Evolutionary conservation across 2,113 vertebrate species (phyloP).

Genomic region (Lutjanus erythropterus): DNA sequence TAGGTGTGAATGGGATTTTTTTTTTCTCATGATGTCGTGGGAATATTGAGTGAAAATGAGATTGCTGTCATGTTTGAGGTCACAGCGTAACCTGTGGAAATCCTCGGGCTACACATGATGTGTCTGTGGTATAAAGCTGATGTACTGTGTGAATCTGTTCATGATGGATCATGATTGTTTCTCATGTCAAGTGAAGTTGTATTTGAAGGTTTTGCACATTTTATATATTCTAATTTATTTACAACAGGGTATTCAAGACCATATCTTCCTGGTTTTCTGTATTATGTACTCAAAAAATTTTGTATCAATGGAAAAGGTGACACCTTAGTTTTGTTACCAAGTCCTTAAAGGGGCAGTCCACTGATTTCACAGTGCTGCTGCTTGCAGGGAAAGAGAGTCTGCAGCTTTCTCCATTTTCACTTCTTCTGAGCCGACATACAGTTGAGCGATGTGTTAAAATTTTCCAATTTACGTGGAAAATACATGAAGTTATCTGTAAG

Average conservation of each 20-base stretch:
- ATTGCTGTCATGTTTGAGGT: background rate
- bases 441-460: too few relatives aligned
- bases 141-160: background rate
- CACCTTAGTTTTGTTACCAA: background rate
- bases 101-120: background rate
- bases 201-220: too few relatives aligned
- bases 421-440: too few relatives aligned
- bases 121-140: background rate
- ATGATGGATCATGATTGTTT: background rate
- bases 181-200: too few relatives aligned
- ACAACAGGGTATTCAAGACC: background rate
- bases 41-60: slow-evolving; percentile 48
- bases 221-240: background rate
- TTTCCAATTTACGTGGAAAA: too few relatives aligned
- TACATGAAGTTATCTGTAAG: background rate
- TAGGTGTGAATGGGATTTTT: slow-evolving; percentile 63
- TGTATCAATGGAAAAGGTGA: background rate
- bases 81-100: background rate
- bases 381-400: too few relatives aligned
- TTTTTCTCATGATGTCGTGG: slow-evolving; percentile 20
- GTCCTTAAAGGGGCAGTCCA: background rate
- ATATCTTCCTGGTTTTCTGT: background rate
- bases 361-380: background rate
- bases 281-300: background rate
- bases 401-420: too few relatives aligned